Conservation (phyloP, 2,113 vertebrate species). For the Corapipo altera region DNA sequence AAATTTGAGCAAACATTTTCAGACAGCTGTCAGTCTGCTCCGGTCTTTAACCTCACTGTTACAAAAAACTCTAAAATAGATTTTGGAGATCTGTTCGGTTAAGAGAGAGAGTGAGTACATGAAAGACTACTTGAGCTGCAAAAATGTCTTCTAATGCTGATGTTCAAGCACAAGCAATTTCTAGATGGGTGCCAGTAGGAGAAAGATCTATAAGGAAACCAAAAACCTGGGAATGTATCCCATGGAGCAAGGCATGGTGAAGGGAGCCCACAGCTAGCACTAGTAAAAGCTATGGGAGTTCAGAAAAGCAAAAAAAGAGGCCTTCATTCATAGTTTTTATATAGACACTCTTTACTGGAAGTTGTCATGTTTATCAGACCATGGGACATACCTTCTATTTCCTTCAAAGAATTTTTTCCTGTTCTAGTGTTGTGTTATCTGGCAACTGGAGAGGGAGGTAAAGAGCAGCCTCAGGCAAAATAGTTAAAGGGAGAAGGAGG, state of each 20-base stretch:
- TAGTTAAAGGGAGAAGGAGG: not conserved
- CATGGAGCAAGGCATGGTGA: not conserved
- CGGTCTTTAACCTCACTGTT: not conserved
- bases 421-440: not conserved
- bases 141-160: not conserved
- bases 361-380: not conserved
- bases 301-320: not conserved
- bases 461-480: not conserved
- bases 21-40: not conserved
- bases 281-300: not conserved
- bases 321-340: not conserved
- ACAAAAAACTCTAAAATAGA: not conserved
- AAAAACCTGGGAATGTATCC: not conserved
- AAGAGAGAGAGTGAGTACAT: not conserved
- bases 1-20: not conserved
- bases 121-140: not conserved
- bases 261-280: not conserved
- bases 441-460: not conserved
- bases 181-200: not conserved
- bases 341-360: not conserved
- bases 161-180: not conserved
- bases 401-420: not conserved
- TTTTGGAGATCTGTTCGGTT: not conserved
- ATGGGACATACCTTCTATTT: not conserved
- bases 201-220: not conserved